These are phyloP conservation scores for Lasioglossum leucozonium DNA, from an alignment of 2,888 invertebrate species.

Conservation along the genomic window DNA sequence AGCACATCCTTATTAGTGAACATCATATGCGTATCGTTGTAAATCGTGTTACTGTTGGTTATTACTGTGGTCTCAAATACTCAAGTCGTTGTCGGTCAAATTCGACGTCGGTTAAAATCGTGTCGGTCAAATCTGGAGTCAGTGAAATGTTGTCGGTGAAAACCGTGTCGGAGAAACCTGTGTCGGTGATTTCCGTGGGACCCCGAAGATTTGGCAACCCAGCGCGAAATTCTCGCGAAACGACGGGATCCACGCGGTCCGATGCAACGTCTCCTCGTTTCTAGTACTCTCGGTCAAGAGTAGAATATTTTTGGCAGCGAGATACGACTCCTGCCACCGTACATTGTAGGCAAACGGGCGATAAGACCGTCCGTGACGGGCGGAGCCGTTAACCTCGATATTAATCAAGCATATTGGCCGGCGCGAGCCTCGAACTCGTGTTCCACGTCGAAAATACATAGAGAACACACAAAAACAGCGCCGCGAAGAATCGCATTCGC, in stretches of 20 bases:
- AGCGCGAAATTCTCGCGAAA: neutral
- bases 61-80: no score
- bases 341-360: constrained; percentile 18
- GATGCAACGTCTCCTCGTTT: constrained; percentile 7
- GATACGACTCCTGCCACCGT: neutral
- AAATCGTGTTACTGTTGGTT: no score
- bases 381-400: constrained; percentile 43
- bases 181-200: no score
- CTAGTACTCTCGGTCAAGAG: constrained; percentile 35
- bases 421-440: constrained; percentile 11
- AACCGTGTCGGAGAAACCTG: no score
- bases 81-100: no score
- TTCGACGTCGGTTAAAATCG: no score
- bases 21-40: no score
- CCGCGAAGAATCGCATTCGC: neutral
- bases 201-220: neutral
- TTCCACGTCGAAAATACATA: neutral
- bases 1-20: no score
- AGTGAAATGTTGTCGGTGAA: no score
- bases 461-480: neutral
- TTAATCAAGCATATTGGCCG: constrained; percentile 36
- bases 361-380: neutral
- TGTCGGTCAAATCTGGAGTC: no score
- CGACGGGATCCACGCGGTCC: neutral
- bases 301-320: constrained; percentile 36